Conservation (phyloP, 1,140 invertebrate species). For the Pomacea maculata region DNA sequence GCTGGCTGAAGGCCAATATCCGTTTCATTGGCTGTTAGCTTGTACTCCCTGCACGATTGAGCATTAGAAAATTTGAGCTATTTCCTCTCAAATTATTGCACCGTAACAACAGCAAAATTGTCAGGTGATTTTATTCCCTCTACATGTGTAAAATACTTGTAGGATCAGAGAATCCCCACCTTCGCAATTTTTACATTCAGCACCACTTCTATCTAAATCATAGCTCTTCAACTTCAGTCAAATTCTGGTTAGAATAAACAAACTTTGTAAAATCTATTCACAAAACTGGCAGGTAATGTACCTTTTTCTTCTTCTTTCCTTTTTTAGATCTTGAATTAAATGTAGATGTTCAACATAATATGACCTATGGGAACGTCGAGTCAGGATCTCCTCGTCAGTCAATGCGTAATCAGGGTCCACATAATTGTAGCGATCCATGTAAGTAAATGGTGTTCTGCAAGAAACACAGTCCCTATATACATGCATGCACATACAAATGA, state of each 20-base stretch:
- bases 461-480: background rate
- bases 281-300: conserved; percentile 20
- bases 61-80: background rate
- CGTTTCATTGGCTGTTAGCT: conserved; percentile 49
- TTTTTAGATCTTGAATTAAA: conserved; percentile 50
- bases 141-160: no score
- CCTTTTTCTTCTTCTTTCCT: conserved; percentile 49
- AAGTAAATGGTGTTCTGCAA: conserved; percentile 61
- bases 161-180: no score
- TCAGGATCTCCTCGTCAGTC: conserved; percentile 51
- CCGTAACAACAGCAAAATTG: no score
- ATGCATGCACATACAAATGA: no score
- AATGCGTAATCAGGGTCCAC: conserved; percentile 64
- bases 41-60: conserved; percentile 49
- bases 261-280: no score
- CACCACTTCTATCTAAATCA: no score
- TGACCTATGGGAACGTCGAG: conserved; percentile 45
- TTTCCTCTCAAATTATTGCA: background rate
- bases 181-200: no score
- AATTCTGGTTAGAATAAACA: no score
- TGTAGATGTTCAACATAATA: conserved; percentile 55
- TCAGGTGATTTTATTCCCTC: no score
- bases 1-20: conserved; percentile 62
- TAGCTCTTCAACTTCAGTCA: no score
- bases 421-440: conserved; percentile 57